Percentiles rank a stretch among this genome's conserved stretches.
phyloP scores from a whole-genome alignment of 1,140 invertebrate genomes.

The Campoletis sonorensis region DNA sequence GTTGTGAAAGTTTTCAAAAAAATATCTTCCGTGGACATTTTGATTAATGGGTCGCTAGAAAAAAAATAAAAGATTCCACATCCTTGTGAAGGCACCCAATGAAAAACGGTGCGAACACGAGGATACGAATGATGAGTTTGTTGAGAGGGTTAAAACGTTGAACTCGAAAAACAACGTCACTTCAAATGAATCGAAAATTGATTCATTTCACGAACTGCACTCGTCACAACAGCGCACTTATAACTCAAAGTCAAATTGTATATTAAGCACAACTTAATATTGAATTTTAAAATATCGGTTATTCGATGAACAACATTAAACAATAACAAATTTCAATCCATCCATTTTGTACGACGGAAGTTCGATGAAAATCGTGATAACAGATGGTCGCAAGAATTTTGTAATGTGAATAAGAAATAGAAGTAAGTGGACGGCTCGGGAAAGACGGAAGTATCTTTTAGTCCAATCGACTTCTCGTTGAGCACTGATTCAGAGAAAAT shows the following conservation, averaged over 20 bases:
- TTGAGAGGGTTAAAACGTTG: not conserved
- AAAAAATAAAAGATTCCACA: not conserved
- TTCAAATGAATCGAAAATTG: not conserved
- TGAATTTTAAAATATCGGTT: not conserved
- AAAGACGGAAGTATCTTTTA: not conserved
- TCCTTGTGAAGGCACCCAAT: not conserved
- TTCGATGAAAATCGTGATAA: not conserved
- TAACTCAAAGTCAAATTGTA: not conserved
- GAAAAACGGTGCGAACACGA: not conserved
- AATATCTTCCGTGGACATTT: too few species aligned
- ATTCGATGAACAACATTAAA: not conserved
- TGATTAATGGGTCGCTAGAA: not conserved
- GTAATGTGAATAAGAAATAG: not conserved
- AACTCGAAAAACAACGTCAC: constrained; percentile 30
- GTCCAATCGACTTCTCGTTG: not conserved
- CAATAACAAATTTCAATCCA: not conserved
- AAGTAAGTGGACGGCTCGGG: not conserved
- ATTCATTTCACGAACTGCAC: constrained; percentile 19
- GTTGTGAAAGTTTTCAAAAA: too few species aligned
- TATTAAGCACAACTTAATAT: not conserved
- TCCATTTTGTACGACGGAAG: not conserved
- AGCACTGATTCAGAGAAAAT: constrained; percentile 21
- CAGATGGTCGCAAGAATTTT: not conserved
- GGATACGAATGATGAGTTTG: not conserved
- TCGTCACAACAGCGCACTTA: not conserved